phyloP scores from a whole-genome alignment of 2,888 invertebrate species.

The Stenolophus ochropezus region DNA sequence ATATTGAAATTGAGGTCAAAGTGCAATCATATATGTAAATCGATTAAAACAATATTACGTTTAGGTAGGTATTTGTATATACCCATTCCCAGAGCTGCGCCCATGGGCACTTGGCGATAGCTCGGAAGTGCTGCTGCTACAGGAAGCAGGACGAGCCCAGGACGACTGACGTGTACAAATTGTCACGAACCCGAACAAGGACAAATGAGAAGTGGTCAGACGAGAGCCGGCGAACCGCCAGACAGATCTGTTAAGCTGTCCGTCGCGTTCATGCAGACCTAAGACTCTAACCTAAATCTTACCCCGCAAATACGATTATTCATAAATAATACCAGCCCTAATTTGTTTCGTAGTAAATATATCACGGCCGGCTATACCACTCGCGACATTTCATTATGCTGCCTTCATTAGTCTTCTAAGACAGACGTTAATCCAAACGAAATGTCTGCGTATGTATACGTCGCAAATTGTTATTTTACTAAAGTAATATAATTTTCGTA shows the following conservation, averaged over 20 bases:
- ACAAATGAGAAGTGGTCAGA: constrained; percentile 59
- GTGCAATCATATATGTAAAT: not conserved
- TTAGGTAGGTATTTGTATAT: not conserved
- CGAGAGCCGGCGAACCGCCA: constrained; percentile 45
- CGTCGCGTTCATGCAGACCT: not conserved
- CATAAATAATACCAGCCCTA: constrained; percentile 37
- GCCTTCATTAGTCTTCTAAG: not conserved
- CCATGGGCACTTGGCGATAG: not conserved
- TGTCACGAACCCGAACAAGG: constrained; percentile 58
- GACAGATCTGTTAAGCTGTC: constrained; percentile 59
- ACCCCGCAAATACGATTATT: constrained; percentile 36
- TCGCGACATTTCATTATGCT: not conserved
- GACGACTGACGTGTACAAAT: constrained; percentile 59
- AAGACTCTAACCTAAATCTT: constrained; percentile 46
- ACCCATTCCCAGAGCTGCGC: not conserved
- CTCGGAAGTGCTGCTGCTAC: not conserved
- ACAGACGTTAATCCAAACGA: not conserved
- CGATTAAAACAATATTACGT: not conserved
- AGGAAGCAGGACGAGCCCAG: constrained; percentile 38
- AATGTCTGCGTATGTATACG: no score
- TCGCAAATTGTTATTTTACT: no score
- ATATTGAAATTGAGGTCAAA: not conserved
- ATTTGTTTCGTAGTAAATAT: constrained; percentile 22
- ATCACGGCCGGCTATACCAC: not conserved
- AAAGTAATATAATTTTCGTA: no score